phyloP scores from a whole-genome alignment of 2,113 vertebrate genomes.

The Entomyzon cyanotis region DNA sequence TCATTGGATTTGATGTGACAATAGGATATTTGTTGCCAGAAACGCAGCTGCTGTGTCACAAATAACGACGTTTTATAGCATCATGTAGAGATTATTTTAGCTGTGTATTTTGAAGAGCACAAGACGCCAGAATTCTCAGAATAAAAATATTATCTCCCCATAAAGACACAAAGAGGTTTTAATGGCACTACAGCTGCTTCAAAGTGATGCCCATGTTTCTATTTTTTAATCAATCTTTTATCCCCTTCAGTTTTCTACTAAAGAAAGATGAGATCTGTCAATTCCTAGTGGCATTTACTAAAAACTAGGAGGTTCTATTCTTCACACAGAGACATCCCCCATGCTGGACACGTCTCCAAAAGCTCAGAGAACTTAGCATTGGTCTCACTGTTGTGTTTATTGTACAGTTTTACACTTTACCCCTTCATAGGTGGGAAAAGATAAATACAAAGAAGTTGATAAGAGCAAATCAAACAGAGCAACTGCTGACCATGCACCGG shows the following conservation, averaged over 20 bases:
- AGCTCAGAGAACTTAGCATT: not conserved
- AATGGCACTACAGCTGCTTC: conserved; percentile 3
- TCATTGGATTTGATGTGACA: not conserved
- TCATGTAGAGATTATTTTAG: not conserved
- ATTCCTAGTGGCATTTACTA: not conserved
- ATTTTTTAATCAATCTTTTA: not conserved
- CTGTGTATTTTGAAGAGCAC: not conserved
- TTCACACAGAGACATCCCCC: not conserved
- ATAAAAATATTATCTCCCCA: not conserved
- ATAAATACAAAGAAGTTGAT: not conserved
- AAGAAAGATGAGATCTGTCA: not conserved
- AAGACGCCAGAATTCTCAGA: not conserved
- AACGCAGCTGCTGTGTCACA: not conserved
- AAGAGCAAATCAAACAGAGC: not conserved
- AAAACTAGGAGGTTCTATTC: not conserved
- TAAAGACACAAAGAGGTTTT: not conserved
- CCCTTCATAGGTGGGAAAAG: not conserved
- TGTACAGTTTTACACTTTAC: not conserved
- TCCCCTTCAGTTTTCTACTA: not conserved
- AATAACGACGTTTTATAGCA: not conserved
- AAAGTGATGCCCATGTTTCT: not conserved
- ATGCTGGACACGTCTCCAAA: not conserved
- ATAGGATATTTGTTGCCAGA: conserved; percentile 12
- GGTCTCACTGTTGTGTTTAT: not conserved
- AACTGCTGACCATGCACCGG: not conserved